Percentiles rank a stretch among this genome's conserved stretches.
These are phyloP conservation scores for Molorchus minor DNA, from an alignment of 2,888 invertebrate species.

Conservation along the genomic window DNA sequence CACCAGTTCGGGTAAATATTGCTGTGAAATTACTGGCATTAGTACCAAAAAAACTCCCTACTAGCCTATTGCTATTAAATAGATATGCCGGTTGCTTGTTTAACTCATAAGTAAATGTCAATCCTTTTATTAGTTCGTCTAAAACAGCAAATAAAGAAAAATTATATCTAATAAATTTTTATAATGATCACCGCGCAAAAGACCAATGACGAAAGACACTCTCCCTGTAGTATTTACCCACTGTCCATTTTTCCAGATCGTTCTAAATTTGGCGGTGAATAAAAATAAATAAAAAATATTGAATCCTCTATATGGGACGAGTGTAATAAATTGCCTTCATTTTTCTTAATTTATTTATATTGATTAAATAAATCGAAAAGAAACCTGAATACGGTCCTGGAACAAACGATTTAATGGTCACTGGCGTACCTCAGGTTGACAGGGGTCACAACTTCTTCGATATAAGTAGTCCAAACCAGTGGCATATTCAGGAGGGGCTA, in stretches of 20 bases:
- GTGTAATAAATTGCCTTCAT: too few species aligned
- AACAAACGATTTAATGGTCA: too few species aligned
- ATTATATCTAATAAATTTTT: background rate
- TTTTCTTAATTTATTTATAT: too few species aligned
- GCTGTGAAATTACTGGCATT: constrained; percentile 31
- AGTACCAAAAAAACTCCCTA: constrained; percentile 32
- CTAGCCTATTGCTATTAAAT: constrained; percentile 35
- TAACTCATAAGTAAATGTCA: constrained; percentile 36
- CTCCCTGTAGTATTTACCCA: background rate
- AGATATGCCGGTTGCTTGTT: constrained; percentile 33
- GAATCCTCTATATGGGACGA: too few species aligned
- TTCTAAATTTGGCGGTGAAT: too few species aligned
- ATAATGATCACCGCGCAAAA: background rate
- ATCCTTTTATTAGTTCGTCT: constrained; percentile 25
- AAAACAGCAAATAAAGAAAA: constrained; percentile 10
- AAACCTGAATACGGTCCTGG: too few species aligned
- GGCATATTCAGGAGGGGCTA: too few species aligned
- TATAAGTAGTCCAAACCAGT: too few species aligned
- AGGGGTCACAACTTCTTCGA: too few species aligned
- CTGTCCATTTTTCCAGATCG: background rate
- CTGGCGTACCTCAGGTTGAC: too few species aligned
- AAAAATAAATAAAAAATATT: too few species aligned
- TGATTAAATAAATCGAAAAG: too few species aligned
- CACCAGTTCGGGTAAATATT: constrained; percentile 38
- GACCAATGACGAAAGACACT: background rate